A percentile compares a stretch with the other conserved stretches of the same genome.
phyloP scores from a whole-genome alignment of 2,797 vertebrate genomes.

The Peromyscus nudipes region DNA sequence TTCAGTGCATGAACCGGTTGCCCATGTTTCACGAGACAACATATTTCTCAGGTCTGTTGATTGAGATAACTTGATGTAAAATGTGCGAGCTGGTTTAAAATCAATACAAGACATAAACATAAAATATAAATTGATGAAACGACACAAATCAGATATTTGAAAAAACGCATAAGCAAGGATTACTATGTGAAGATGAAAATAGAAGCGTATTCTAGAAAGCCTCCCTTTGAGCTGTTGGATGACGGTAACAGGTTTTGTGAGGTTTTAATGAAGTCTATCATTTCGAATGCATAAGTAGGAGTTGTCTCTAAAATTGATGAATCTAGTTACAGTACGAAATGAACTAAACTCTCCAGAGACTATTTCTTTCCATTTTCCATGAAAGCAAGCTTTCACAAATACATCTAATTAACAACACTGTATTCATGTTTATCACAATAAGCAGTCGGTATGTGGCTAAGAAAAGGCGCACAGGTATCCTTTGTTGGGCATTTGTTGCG shows the following conservation, averaged over 20 bases:
- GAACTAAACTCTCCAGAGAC: conserved; percentile 42
- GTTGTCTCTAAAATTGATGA: conserved; percentile 53
- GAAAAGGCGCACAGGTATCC: not conserved
- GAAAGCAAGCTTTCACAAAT: conserved; percentile 52
- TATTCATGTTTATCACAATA: not conserved
- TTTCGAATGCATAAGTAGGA: conserved; percentile 65
- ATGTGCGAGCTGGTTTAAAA: conserved; percentile 31
- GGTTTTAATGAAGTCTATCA: conserved; percentile 53
- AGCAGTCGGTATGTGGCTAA: not conserved
- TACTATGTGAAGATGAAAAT: conserved; percentile 15
- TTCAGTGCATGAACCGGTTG: conserved; percentile 60
- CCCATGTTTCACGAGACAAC: conserved; percentile 5
- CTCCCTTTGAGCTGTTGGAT: not conserved
- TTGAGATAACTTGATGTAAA: conserved; percentile 38
- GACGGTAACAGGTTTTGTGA: not conserved
- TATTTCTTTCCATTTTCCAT: conserved; percentile 11
- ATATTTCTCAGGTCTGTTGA: conserved; percentile 51
- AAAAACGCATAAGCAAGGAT: conserved; percentile 43
- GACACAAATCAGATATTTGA: conserved; percentile 52
- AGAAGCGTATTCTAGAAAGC: conserved; percentile 25
- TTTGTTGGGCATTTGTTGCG: not conserved
- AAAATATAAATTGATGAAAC: conserved; percentile 21
- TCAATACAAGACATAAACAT: conserved; percentile 58
- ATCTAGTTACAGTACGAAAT: conserved; percentile 53
- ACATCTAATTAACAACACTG: conserved; percentile 49